phyloP scores from a whole-genome alignment of 2,113 vertebrate species.

The Chaetura pelagica region DNA sequence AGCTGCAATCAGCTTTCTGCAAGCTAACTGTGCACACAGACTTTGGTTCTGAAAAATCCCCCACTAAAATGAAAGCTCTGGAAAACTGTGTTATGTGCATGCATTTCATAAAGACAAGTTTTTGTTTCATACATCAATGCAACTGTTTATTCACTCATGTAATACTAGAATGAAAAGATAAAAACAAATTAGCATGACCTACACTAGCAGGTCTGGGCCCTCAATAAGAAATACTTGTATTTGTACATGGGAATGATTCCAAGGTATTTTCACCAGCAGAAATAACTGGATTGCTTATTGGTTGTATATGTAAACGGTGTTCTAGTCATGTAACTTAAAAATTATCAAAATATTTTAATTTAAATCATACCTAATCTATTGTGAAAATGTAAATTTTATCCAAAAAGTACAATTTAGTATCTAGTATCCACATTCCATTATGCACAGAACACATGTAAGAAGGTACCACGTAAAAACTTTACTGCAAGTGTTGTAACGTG shows the following conservation, averaged over 20 bases:
- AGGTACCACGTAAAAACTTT: not conserved
- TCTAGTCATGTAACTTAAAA: not conserved
- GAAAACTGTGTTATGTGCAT: not conserved
- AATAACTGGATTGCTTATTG: not conserved
- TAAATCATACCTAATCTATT: not conserved
- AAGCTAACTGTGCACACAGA: not conserved
- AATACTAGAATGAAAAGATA: not conserved
- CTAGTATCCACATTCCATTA: not conserved
- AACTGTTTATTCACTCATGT: not conserved
- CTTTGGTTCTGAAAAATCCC: not conserved
- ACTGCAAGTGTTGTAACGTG: not conserved
- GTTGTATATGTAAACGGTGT: not conserved
- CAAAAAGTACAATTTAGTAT: not conserved
- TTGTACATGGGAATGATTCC: not conserved
- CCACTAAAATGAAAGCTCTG: not conserved
- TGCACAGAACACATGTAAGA: not conserved
- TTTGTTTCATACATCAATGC: not conserved
- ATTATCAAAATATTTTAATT: not conserved
- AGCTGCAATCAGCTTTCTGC: not conserved
- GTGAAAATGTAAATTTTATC: not conserved
- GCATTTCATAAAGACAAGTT: not conserved
- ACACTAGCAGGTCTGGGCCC: not conserved
- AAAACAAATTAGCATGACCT: not conserved
- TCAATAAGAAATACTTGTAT: not conserved
- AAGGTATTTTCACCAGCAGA: not conserved